Evolutionary conservation across 2,797 vertebrate species (phyloP), one percentile per base, ranked within the genome.

Genomic region (Sebastes wilsoni): DNA sequence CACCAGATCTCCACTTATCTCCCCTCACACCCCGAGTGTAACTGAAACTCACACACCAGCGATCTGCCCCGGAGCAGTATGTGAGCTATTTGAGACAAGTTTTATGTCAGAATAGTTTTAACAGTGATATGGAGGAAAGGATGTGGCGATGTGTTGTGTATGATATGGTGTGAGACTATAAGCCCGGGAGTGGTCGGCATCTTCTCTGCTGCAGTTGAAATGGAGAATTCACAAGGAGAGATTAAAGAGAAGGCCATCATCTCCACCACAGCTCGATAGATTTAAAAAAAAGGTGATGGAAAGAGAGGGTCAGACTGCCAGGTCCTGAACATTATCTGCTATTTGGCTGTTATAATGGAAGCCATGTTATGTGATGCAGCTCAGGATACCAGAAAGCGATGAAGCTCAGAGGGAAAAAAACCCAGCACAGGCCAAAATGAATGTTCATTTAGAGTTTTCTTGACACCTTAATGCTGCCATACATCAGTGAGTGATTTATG

Each of bases 1-100:
- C 80, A 82, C 84, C 84, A 81, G 76, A 89, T 78, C 89, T 82
- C 83, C 86, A 85, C 86, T 85, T 87, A 86, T 87, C 84, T 87
- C 81, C 71, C 69, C 73, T 74, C 75, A 78, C 86, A 84, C 84
- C 77, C 83, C 3, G 27, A 75, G 66, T 86, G 88, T 80, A 80
- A 89, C 81, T 64, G 28, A 85, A 84, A 87, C 83, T 89, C 79
- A 59, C 77, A 69, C 71, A 77, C 69, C 64, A 64, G 52, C n/a
- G 60, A 81, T 84, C 14, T 68, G 68, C 76, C 66, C 66, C 66
- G 1, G 23, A 83, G 81, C 70, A 71, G 71, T 34, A 58, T 77
- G 73, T 34, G 79, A 90, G 77, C 78, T 66, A 59, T 78, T 62
- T 4, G 75, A 77, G 76, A 81, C 25, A 27, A 55, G 64, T 87